Evolutionary conservation across 2,797 vertebrate genomes (phyloP).

Genomic region (Takifugu rubripes): DNA sequence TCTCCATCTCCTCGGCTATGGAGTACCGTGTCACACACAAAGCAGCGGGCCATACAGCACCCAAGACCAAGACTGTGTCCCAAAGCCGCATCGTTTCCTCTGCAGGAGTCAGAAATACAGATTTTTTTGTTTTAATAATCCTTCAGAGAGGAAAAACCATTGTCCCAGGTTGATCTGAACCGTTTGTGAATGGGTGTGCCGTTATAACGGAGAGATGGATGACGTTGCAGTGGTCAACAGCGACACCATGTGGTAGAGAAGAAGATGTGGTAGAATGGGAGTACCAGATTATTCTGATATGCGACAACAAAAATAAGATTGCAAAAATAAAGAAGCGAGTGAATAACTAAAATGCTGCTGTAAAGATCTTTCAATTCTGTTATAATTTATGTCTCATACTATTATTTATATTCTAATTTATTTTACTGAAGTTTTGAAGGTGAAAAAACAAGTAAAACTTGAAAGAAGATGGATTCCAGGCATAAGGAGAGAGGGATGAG

Average conservation of each 20-base stretch:
- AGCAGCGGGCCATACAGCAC: conserved; percentile 50
- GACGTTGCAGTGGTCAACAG: conserved; percentile 59
- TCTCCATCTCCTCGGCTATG: conserved; percentile 79
- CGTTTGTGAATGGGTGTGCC: conserved; percentile 48
- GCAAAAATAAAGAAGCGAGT: too few species aligned
- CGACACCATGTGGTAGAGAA: conserved; percentile 60
- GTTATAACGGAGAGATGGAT: background rate
- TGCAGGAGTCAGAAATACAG: conserved; percentile 1
- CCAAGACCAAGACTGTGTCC: conserved; percentile 61
- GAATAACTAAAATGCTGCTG: too few species aligned
- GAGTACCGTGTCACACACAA: conserved; percentile 77
- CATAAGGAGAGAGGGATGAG: too few species aligned
- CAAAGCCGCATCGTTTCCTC: conserved; percentile 44
- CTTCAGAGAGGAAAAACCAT: conserved; percentile 2
- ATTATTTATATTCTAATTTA: too few species aligned
- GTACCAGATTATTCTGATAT: too few species aligned
- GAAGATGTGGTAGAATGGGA: background rate
- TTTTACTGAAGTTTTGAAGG: background rate
- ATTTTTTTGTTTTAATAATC: background rate
- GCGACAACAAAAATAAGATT: too few species aligned
- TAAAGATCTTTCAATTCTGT: too few species aligned
- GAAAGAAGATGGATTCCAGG: background rate
- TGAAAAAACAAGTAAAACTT: background rate
- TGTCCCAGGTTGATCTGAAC: conserved; percentile 6
- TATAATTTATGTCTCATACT: too few species aligned